Conservation (phyloP, 2,797 vertebrate genomes). For the Phalloptychus januarius region DNA sequence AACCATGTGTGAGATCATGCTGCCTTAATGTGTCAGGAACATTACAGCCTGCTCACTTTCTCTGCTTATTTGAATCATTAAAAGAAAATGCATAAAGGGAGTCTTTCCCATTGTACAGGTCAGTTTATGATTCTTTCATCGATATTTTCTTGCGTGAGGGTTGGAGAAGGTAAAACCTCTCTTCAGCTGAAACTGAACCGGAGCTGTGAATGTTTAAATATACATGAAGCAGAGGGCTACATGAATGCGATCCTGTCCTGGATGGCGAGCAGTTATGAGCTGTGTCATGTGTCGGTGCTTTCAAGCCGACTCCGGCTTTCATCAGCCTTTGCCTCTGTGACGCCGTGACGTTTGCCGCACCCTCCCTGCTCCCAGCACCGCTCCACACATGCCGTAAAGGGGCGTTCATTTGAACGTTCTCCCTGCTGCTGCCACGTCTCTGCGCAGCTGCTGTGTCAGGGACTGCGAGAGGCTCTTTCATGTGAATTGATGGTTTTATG, state of each 20-base stretch:
- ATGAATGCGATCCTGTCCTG: constrained; percentile 62
- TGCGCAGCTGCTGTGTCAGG: constrained; percentile 60
- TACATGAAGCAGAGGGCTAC: constrained; percentile 69
- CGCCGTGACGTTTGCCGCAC: constrained; percentile 61
- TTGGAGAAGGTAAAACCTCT: constrained; percentile 39
- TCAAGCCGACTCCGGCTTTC: constrained; percentile 65
- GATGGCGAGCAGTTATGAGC: constrained; percentile 73
- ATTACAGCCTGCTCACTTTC: constrained; percentile 60
- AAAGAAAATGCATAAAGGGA: constrained; percentile 40
- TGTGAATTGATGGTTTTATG: constrained; percentile 38
- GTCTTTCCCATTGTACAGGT: constrained; percentile 33
- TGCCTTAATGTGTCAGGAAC: constrained; percentile 70
- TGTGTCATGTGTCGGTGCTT: constrained; percentile 73
- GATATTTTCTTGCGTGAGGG: constrained; percentile 2
- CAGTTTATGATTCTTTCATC: constrained; percentile 9
- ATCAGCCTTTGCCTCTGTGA: constrained; percentile 70
- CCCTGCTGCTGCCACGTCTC: constrained; percentile 66
- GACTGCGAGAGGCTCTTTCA: constrained; percentile 40
- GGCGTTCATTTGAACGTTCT: constrained; percentile 59
- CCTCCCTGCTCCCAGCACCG: constrained; percentile 58
- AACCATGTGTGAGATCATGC: constrained; percentile 73
- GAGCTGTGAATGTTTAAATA: constrained; percentile 68
- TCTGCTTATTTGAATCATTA: constrained; percentile 56
- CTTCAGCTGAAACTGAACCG: constrained; percentile 57
- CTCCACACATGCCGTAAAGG: constrained; percentile 67